Percentiles rank a stretch among this genome's conserved stretches.
These are phyloP conservation scores for Psittacula cyanocephala DNA, from an alignment of 2,113 vertebrate species.

Conservation along the genomic window DNA sequence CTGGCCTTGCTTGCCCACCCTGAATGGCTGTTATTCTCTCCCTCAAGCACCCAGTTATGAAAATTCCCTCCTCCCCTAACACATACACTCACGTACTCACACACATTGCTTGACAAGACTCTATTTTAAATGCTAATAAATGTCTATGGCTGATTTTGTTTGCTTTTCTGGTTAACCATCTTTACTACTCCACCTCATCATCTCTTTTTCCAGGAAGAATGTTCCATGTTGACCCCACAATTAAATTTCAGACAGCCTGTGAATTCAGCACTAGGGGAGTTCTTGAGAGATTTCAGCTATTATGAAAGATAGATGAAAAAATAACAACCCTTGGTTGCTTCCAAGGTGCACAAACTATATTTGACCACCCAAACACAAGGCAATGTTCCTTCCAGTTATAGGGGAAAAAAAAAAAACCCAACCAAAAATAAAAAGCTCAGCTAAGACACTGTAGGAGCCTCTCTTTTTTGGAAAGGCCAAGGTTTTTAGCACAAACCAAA, in stretches of 20 bases:
- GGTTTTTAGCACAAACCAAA: background rate
- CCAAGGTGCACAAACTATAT: background rate
- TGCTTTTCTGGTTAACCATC: slow-evolving; percentile 50
- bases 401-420: background rate
- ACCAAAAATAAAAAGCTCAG: background rate
- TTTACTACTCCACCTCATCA: background rate
- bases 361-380: slow-evolving; percentile 36
- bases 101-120: background rate
- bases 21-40: background rate
- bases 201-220: slow-evolving; percentile 43
- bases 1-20: background rate
- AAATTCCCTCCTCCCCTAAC: background rate
- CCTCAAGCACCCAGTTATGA: background rate
- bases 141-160: background rate
- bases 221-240: slow-evolving; percentile 46
- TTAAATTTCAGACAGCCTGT: slow-evolving; percentile 49
- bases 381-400: background rate
- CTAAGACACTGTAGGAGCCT: background rate
- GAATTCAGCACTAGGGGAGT: background rate
- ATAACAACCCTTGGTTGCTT: background rate
- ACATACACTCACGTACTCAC: background rate
- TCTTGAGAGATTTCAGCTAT: background rate
- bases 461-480: background rate
- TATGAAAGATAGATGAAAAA: background rate
- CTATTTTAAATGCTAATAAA: slow-evolving; percentile 38